Percentiles rank a stretch among this genome's conserved stretches.
Conservation (phyloP, 2,888 invertebrate species). For the Nesidiocoris tenuis region DNA sequence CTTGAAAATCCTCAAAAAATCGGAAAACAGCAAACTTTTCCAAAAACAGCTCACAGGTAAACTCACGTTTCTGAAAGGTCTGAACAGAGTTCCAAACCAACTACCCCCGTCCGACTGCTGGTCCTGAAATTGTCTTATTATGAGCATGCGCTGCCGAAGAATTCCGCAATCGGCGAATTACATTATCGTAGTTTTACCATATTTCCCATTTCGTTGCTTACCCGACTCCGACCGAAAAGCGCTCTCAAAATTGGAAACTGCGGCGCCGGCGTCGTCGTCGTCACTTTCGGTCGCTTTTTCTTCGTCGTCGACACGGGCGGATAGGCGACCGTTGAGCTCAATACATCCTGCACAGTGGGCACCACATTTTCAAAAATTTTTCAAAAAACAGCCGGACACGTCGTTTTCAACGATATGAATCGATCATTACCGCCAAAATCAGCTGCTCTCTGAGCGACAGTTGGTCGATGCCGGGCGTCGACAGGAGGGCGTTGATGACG, state of each 20-base stretch:
- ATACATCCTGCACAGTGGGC: constrained; percentile 44
- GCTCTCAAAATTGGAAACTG: constrained; percentile 47
- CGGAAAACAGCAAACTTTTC: no score
- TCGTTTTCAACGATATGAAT: not conserved
- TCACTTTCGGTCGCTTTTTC: constrained; percentile 46
- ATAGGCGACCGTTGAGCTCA: constrained; percentile 44
- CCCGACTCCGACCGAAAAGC: constrained; percentile 46
- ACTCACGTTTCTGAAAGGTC: constrained; percentile 27
- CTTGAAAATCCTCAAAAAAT: no score
- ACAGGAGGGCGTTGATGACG: constrained; percentile 47
- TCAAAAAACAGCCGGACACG: not conserved
- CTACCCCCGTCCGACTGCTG: constrained; percentile 5
- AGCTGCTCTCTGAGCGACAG: constrained; percentile 48
- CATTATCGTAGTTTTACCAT: no score
- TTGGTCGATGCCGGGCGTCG: constrained; percentile 46
- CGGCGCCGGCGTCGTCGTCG: constrained; percentile 47
- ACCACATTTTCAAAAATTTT: not conserved
- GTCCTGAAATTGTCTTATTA: constrained; percentile 13
- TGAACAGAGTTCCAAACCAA: constrained; percentile 14
- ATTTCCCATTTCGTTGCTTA: no score
- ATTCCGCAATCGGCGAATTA: no score
- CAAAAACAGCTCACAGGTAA: no score
- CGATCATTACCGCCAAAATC: constrained; percentile 47
- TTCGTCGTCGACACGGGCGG: constrained; percentile 48
- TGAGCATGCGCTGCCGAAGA: no score